Percentiles rank a stretch among this genome's conserved stretches.
Conservation (phyloP, 2,113 vertebrate genomes). For the Spea multiplicata region DNA sequence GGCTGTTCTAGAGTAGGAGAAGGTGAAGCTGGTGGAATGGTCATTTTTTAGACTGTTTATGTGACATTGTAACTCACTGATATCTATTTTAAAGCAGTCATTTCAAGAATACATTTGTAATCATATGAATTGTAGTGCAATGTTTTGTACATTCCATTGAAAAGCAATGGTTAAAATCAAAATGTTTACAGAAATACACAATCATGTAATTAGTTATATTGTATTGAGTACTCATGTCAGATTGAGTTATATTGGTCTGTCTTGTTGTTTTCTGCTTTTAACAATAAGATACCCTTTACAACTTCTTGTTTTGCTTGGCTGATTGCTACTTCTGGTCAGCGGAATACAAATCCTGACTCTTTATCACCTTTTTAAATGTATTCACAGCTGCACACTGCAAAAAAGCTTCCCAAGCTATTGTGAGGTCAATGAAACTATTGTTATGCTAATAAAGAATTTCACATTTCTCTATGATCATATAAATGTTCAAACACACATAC, state of each 20-base stretch:
- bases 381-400: background rate
- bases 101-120: too few relatives aligned
- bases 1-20: too few relatives aligned
- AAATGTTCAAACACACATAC: conserved; percentile 12
- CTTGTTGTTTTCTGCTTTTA: background rate
- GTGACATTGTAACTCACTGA: too few relatives aligned
- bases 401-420: background rate
- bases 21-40: too few relatives aligned
- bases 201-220: background rate
- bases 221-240: background rate
- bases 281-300: background rate
- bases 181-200: too few relatives aligned
- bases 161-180: too few relatives aligned
- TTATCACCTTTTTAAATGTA: background rate
- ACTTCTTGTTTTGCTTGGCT: background rate
- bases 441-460: conserved; percentile 27
- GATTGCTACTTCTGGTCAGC: background rate
- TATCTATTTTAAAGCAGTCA: too few relatives aligned
- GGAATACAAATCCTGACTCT: background rate
- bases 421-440: background rate
- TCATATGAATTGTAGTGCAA: too few relatives aligned
- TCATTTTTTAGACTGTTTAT: too few relatives aligned
- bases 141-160: too few relatives aligned
- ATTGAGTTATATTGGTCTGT: conserved; percentile 7
- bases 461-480: conserved; percentile 1